Conservation (phyloP, 1,140 invertebrate species). For the Drosophila orena region DNA sequence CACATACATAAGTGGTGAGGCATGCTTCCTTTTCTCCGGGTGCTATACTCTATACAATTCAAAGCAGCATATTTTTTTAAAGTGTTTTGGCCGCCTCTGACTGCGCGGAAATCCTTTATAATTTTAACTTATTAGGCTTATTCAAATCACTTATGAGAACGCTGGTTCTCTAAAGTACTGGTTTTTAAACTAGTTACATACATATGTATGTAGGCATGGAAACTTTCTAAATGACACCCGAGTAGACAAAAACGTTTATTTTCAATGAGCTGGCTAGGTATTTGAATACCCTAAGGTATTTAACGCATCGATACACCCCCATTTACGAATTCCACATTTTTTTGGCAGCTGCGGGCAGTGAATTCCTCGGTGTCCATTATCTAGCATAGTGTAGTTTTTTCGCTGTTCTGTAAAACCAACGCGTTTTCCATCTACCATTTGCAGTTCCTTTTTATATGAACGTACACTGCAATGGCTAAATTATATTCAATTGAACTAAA, state of each 20-base stretch:
- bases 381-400: conserved; percentile 33
- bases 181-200: too few species aligned
- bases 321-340: conserved; percentile 21
- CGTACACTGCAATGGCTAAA: background rate
- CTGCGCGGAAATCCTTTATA: too few species aligned
- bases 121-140: too few species aligned
- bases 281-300: conserved; percentile 5
- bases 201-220: too few species aligned
- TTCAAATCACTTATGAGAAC: too few species aligned
- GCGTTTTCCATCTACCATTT: conserved; percentile 42
- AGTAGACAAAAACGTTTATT: too few species aligned
- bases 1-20: conserved; percentile 31
- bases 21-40: background rate
- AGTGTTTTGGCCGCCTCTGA: too few species aligned
- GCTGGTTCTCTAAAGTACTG: too few species aligned
- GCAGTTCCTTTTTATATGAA: conserved; percentile 6
- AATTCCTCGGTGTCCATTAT: conserved; percentile 73
- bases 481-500: too few species aligned
- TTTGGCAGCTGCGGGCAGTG: conserved; percentile 27
- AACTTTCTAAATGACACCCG: too few species aligned
- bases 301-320: background rate
- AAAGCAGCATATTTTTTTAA: too few species aligned
- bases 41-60: background rate
- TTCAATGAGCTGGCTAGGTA: background rate
- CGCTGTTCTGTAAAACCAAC: conserved; percentile 17